A percentile compares a stretch with the other conserved stretches of the same genome.
Evolutionary conservation across 2,888 invertebrate species (phyloP).

Genomic region (Sacculina carcini): DNA sequence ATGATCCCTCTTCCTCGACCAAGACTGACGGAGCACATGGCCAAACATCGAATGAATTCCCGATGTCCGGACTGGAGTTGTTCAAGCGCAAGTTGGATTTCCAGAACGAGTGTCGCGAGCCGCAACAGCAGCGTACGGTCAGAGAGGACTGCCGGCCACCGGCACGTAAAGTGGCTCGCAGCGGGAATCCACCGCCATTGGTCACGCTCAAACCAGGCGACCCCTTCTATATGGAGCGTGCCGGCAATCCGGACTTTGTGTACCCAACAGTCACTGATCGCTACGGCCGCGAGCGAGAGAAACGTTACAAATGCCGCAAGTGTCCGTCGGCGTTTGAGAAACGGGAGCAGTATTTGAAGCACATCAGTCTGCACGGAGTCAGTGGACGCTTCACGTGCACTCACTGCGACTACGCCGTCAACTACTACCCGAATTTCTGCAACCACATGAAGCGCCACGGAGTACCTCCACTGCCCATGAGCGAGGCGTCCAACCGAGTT

Average conservation of each 20-base stretch:
- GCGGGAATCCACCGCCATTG: background rate
- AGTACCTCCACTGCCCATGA: constrained; percentile 6
- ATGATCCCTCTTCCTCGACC: background rate
- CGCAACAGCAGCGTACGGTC: no score
- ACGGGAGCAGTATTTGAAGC: constrained; percentile 53
- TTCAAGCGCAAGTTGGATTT: constrained; percentile 12
- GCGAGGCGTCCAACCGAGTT: constrained; percentile 4
- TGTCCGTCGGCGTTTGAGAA: constrained; percentile 71
- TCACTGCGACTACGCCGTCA: constrained; percentile 62
- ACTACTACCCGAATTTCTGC: constrained; percentile 54
- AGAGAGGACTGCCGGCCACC: background rate
- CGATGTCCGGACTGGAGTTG: constrained; percentile 14
- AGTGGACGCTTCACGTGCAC: constrained; percentile 57
- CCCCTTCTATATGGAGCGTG: constrained; percentile 24
- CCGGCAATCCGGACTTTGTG: constrained; percentile 46
- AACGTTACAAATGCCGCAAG: constrained; percentile 53
- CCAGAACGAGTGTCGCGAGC: constrained; percentile 9
- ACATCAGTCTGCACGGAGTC: constrained; percentile 52
- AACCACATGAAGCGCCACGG: constrained; percentile 52
- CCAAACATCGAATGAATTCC: constrained; percentile 10
- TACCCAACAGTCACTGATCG: constrained; percentile 25
- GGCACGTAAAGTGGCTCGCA: background rate
- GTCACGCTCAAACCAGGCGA: background rate
- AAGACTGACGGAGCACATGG: no score
- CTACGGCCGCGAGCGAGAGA: constrained; percentile 41